Percentiles rank a stretch among this genome's conserved stretches.
Evolutionary conservation across 1,140 invertebrate genomes (phyloP).

Genomic region (Campoletis sonorensis): DNA sequence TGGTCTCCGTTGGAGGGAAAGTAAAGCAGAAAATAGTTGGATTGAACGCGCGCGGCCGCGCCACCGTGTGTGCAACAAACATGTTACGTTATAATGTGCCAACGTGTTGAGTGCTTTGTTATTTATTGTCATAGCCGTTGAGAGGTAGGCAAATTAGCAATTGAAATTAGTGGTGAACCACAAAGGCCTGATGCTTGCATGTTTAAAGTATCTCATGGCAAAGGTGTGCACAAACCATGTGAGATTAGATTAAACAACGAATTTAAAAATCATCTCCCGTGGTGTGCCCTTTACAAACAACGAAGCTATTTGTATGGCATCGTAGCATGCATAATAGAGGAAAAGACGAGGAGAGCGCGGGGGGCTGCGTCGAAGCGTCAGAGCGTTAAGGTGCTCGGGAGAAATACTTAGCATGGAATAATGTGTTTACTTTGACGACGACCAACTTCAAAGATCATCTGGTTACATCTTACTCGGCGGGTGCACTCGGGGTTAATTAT

Average conservation of each 20-base stretch:
- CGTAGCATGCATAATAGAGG: background rate
- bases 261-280: background rate
- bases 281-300: slow-evolving; percentile 34
- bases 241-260: slow-evolving; percentile 30
- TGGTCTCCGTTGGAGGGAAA: background rate
- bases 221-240: slow-evolving; percentile 12
- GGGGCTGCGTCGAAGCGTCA: slow-evolving; percentile 38
- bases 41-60: too few species aligned
- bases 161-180: slow-evolving; percentile 52
- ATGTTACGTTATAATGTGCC: slow-evolving; percentile 41
- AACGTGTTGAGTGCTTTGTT: slow-evolving; percentile 46
- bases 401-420: slow-evolving; percentile 18
- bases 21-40: slow-evolving; percentile 35
- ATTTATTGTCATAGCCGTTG: slow-evolving; percentile 52
- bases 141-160: slow-evolving; percentile 53
- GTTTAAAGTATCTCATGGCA: slow-evolving; percentile 21
- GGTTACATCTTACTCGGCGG: background rate
- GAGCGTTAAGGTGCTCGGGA: slow-evolving; percentile 45
- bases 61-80: background rate
- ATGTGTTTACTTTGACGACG: slow-evolving; percentile 4
- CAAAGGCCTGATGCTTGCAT: background rate
- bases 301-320: background rate
- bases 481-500: slow-evolving; percentile 11
- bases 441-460: slow-evolving; percentile 8
- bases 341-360: background rate